Conservation (phyloP, 2,797 vertebrate genomes). For the Brachyalestes nurse region DNA sequence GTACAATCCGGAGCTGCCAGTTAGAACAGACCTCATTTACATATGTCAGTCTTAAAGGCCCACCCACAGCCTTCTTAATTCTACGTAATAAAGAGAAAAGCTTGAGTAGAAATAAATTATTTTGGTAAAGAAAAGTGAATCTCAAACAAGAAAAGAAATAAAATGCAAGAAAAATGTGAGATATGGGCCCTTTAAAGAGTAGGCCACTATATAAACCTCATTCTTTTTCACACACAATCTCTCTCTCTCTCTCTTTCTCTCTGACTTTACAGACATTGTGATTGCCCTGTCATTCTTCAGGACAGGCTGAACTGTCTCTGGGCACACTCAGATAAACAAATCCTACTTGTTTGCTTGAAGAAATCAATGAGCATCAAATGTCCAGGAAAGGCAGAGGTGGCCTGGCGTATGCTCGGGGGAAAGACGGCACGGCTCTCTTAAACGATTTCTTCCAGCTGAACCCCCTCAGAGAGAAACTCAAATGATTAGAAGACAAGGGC, state of each 20-base stretch:
- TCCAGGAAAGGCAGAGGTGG: slow-evolving; percentile 33
- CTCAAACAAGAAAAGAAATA: too few relatives aligned
- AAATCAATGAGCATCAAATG: slow-evolving; percentile 53
- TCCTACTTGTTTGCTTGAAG: slow-evolving; percentile 40
- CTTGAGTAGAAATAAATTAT: too few relatives aligned
- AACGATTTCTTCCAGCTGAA: slow-evolving; percentile 79
- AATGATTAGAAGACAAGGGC: slow-evolving; percentile 34
- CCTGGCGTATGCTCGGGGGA: slow-evolving; percentile 53
- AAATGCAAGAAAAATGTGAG: too few relatives aligned
- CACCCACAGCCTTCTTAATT: too few relatives aligned
- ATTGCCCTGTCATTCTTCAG: not conserved
- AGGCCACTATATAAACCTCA: not conserved
- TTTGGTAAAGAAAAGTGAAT: too few relatives aligned
- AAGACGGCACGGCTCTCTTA: slow-evolving; percentile 71
- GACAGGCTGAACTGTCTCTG: not conserved
- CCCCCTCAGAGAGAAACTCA: slow-evolving; percentile 59
- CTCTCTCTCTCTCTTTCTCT: not conserved
- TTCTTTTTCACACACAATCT: not conserved
- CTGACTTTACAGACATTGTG: not conserved
- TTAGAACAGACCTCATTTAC: too few relatives aligned
- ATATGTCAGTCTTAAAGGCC: too few relatives aligned
- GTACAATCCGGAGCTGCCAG: too few relatives aligned
- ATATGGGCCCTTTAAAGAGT: not conserved
- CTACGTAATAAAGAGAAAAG: too few relatives aligned
- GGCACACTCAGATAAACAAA: slow-evolving; percentile 40